Evolutionary conservation across 2,888 invertebrate genomes (phyloP).

Genomic region (Rhingia campestris): DNA sequence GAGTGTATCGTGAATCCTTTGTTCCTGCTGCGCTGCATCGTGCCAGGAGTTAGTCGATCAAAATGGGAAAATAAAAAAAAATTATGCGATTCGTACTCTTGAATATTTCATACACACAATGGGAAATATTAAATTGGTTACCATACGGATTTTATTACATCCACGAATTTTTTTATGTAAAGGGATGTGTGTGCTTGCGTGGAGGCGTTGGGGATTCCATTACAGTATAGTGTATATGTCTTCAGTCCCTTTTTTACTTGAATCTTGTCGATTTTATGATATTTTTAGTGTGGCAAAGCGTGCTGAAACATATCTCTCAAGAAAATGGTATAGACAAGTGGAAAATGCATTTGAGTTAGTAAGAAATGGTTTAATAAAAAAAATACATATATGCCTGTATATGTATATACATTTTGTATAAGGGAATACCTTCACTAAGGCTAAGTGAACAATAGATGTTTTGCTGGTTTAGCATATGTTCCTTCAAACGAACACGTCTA

Average conservation of each 20-base stretch:
- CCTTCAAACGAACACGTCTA: too few relatives aligned
- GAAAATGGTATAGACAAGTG: background rate
- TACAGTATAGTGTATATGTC: conserved; percentile 36
- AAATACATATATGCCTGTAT: too few relatives aligned
- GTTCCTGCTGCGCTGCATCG: conserved; percentile 4
- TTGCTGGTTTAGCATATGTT: too few relatives aligned
- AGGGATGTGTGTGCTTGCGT: conserved; percentile 16
- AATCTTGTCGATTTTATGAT: conserved; percentile 27
- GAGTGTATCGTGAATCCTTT: conserved; percentile 24
- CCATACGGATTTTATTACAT: conserved; percentile 72
- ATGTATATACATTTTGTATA: too few relatives aligned
- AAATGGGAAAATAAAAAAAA: conserved; percentile 41
- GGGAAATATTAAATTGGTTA: conserved; percentile 72
- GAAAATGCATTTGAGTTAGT: conserved; percentile 3
- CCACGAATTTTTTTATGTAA: conserved; percentile 58
- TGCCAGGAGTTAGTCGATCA: conserved; percentile 33
- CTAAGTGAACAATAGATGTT: too few relatives aligned
- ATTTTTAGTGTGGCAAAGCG: conserved; percentile 36
- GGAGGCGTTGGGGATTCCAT: conserved; percentile 39
- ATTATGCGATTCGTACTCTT: conserved; percentile 71
- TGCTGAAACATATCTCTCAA: background rate
- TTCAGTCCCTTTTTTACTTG: conserved; percentile 15
- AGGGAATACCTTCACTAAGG: too few relatives aligned
- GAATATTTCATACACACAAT: conserved; percentile 73
- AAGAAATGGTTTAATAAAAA: too few relatives aligned